Evolutionary conservation across 1,140 invertebrate species (phyloP).

Genomic region (Mamestra configurata): DNA sequence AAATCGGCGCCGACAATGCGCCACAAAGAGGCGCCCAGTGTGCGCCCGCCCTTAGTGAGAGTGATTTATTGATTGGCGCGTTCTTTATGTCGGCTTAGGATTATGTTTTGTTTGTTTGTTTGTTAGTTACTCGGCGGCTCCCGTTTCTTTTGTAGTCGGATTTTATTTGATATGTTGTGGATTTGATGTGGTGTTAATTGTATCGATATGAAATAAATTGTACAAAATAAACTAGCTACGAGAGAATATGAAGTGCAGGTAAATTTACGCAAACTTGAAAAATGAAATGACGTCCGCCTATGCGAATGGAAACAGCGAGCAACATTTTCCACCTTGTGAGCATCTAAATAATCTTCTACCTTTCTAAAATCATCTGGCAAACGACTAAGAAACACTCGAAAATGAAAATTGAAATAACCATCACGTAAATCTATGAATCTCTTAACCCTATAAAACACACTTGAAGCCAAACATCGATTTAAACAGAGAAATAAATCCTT

Average conservation of each 20-base stretch:
- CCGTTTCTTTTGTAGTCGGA: slow-evolving; percentile 60
- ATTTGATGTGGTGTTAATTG: slow-evolving; percentile 20
- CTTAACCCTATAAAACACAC: slow-evolving; percentile 21
- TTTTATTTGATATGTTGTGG: slow-evolving; percentile 54
- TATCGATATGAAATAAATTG: not conserved
- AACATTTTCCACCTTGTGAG: no score
- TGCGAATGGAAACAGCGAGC: no score
- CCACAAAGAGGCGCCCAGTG: slow-evolving; percentile 79
- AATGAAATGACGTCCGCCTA: no score
- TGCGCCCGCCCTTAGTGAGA: slow-evolving; percentile 71
- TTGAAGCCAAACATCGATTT: slow-evolving; percentile 22
- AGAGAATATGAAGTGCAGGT: not conserved
- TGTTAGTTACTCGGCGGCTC: slow-evolving; percentile 69
- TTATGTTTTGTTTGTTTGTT: slow-evolving; percentile 82
- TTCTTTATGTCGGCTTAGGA: slow-evolving; percentile 77
- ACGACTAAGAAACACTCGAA: not conserved
- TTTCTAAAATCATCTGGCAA: no score
- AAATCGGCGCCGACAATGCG: slow-evolving; percentile 79
- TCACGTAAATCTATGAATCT: not conserved
- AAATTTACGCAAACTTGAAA: no score
- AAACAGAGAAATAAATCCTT: slow-evolving; percentile 39
- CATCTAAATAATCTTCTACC: no score
- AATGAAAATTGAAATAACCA: not conserved
- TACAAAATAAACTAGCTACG: not conserved
- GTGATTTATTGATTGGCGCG: slow-evolving; percentile 84